Evolutionary conservation across 2,113 vertebrate genomes (phyloP), one percentile per base, ranked within the genome.

Genomic region (Python bivittatus): DNA sequence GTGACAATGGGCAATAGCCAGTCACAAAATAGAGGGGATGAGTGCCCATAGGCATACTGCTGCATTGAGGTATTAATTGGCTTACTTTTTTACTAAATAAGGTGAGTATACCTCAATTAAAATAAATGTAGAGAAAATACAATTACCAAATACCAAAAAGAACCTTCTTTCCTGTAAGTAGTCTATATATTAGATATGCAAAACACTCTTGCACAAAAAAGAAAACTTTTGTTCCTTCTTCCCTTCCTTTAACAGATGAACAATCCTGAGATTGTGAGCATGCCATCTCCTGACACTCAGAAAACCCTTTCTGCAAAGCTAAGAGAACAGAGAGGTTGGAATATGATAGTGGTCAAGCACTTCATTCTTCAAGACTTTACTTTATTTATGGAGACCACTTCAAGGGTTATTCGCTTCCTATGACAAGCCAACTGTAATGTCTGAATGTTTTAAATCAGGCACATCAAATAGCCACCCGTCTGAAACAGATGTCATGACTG

Each of bases 311-410:
- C 96, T 1, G 27, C 44, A 10, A 86, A 96, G 22, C 88, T 98
- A 53, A 84, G 92, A 38, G 93, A 96, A 0, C 88, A 90, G 7
- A 91, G 64, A 0, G 52, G 23, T 0, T 99, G 98, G 98, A 91
- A 93, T 6, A 96, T 95, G 88, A 98, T 96, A 90, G 96, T 97
- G 79, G 97, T 84, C 0, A 96, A 93, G 0, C 96, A 98, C 53
- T 95, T 97, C 84, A 97, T 99, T 95, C 97, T 99, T 89, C 92
- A 93, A 52, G 90, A 96, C 23, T 96, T 98, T 83, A 96, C 94
- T 87, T 11, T 89, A 0, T 99, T 98, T 96, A 97, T 99, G 94
- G 91, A 97, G 58, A 96, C 96, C 22, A 94, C 97, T 0, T 93
- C 96, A 86, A 96, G 98, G 85, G 97, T 96, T 0, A 1, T 99